Conservation (phyloP, 2,888 invertebrate species). For the Cataglyphis rosenhaueri region DNA sequence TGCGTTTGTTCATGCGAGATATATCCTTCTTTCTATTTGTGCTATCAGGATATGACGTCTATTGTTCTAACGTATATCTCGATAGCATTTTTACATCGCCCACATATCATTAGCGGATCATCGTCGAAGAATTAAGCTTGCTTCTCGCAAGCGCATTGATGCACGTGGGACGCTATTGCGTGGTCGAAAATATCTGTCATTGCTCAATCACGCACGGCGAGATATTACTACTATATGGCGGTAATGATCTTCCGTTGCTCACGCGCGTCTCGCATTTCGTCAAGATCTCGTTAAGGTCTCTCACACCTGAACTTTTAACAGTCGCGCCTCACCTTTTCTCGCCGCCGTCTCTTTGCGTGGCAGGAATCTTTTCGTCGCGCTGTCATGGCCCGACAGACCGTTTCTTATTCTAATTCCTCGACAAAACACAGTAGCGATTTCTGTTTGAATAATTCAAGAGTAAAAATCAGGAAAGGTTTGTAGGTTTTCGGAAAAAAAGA, state of each 20-base stretch:
- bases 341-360: background rate
- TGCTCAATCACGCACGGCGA: conserved; percentile 40
- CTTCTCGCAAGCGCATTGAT: background rate
- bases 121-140: conserved; percentile 19
- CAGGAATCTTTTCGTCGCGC: background rate
- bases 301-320: conserved; percentile 42
- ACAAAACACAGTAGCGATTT: conserved; percentile 3
- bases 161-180: conserved; percentile 49
- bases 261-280: conserved; percentile 18
- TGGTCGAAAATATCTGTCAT: conserved; percentile 34
- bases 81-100: conserved; percentile 15
- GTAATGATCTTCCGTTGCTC: background rate
- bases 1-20: background rate
- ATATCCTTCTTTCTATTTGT: background rate
- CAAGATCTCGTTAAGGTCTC: conserved; percentile 45
- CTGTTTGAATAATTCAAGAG: background rate
- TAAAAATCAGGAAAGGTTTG: background rate
- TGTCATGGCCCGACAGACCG: background rate
- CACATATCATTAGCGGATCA: conserved; percentile 32
- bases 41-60: conserved; percentile 10
- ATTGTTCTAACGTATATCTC: background rate
- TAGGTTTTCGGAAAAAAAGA: background rate
- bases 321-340: conserved; percentile 26
- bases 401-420: background rate
- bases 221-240: conserved; percentile 26